Conservation (phyloP, 2,888 invertebrate genomes). For the Mythimna lalbum region DNA sequence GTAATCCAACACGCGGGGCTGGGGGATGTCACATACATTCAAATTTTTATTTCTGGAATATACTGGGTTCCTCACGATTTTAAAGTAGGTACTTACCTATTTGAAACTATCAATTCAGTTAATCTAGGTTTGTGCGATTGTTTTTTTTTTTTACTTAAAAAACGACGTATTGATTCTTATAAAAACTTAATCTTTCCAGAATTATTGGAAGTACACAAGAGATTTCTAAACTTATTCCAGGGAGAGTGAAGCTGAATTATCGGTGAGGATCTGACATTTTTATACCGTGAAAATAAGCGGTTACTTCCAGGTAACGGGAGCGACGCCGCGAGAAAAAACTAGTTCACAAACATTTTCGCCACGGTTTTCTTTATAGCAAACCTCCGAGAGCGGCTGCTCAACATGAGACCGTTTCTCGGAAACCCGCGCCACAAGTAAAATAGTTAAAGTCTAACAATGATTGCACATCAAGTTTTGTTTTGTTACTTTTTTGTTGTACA, state of each 20-base stretch:
- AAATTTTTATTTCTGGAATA: too few relatives aligned
- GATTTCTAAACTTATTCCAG: not conserved
- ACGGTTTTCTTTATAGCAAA: constrained; percentile 19
- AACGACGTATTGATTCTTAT: too few relatives aligned
- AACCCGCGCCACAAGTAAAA: constrained; percentile 14
- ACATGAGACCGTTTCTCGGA: constrained; percentile 24
- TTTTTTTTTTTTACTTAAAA: too few relatives aligned
- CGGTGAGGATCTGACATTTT: not conserved
- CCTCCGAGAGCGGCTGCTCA: constrained; percentile 16
- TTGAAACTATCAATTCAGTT: not conserved
- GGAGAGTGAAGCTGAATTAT: not conserved
- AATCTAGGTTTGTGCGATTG: too few relatives aligned
- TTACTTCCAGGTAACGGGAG: not conserved
- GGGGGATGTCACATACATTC: too few relatives aligned
- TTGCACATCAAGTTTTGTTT: constrained; percentile 28
- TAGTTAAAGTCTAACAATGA: constrained; percentile 36
- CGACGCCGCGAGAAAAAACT: not conserved
- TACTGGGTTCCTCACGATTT: too few relatives aligned
- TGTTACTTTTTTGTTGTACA: not conserved
- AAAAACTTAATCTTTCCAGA: too few relatives aligned
- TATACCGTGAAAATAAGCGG: not conserved
- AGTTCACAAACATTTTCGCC: constrained; percentile 10
- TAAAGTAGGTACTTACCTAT: not conserved
- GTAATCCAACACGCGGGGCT: too few relatives aligned
- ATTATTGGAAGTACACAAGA: not conserved